These are phyloP conservation scores for Cryptoleucopteryx plumbea DNA, from an alignment of 2,113 vertebrate genomes.

Conservation along the genomic window DNA sequence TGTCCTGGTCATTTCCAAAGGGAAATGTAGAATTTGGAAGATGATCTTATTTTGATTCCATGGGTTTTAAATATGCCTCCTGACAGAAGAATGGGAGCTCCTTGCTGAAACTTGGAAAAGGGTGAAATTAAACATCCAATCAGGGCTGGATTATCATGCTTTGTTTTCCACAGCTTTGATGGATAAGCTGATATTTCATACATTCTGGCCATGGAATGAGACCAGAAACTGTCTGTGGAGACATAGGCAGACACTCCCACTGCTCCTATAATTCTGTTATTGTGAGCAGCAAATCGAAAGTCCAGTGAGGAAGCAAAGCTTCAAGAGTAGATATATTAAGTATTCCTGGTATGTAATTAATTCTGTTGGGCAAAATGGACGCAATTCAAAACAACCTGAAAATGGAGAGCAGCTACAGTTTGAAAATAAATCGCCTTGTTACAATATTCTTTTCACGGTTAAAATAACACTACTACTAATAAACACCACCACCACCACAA, in stretches of 20 bases:
- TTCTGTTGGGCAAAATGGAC: background rate
- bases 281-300: background rate
- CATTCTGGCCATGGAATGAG: background rate
- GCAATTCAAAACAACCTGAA: background rate
- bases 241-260: background rate
- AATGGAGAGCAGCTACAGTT: background rate
- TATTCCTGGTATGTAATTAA: background rate
- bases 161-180: background rate
- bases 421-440: background rate
- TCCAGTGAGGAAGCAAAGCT: background rate
- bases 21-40: conserved; percentile 16
- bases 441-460: background rate
- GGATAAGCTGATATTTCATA: background rate
- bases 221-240: background rate
- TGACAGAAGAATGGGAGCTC: background rate
- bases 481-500: background rate
- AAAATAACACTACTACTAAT: background rate
- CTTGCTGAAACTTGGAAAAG: background rate
- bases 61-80: background rate
- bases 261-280: background rate
- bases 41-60: background rate
- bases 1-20: background rate
- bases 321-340: background rate
- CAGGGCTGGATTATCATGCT: background rate
- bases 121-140: background rate